phyloP scores from a whole-genome alignment of 2,888 invertebrate species.

The Acronicta psi region DNA sequence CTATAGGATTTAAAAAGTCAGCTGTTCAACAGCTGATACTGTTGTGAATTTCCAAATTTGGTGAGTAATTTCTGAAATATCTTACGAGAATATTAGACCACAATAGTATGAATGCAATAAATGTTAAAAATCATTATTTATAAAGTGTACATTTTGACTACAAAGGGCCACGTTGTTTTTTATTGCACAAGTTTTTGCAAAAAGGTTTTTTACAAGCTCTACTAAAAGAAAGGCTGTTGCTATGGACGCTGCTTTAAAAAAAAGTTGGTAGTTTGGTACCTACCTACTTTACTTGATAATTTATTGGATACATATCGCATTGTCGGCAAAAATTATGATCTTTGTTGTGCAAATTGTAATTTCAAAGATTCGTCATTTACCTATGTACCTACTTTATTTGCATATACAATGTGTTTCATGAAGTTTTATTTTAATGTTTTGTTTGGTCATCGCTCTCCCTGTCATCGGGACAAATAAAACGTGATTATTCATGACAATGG shows the following conservation, averaged over 20 bases:
- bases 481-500: no score
- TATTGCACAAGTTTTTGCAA: slow-evolving; percentile 22
- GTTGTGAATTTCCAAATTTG: slow-evolving; percentile 40
- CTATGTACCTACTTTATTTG: neutral
- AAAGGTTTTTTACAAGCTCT: slow-evolving; percentile 15
- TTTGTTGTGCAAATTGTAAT: no score
- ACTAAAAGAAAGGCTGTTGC: slow-evolving; percentile 6
- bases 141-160: neutral
- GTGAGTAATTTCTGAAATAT: slow-evolving; percentile 33
- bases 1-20: slow-evolving; percentile 30
- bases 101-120: neutral
- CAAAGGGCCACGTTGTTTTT: slow-evolving; percentile 10
- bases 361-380: neutral
- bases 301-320: neutral
- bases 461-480: no score
- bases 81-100: neutral
- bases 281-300: neutral
- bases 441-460: no score
- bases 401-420: neutral
- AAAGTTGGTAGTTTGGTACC: no score
- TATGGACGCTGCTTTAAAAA: neutral
- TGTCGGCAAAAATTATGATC: no score
- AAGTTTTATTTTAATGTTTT: neutral
- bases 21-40: slow-evolving; percentile 54
- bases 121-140: no score